phyloP scores from a whole-genome alignment of 2,888 invertebrate genomes.

The Athalia cordata region DNA sequence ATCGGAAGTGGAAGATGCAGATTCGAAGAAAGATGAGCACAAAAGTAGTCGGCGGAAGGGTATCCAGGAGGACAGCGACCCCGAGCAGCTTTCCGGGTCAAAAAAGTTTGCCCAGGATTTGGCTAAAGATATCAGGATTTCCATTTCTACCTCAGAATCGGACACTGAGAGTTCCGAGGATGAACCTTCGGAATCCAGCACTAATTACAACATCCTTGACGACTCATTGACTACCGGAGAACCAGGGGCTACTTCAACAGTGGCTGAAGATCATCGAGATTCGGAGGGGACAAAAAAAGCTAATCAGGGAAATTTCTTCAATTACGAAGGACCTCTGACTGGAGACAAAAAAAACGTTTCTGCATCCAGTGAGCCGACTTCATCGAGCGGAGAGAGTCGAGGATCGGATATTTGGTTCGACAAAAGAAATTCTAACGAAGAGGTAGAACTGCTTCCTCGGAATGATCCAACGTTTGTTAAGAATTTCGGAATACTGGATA shows the following conservation, averaged over 20 bases:
- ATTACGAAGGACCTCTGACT: not conserved
- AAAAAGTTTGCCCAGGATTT: not conserved
- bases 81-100: constrained; percentile 7
- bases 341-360: constrained; percentile 16
- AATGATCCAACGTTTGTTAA: not conserved
- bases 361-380: constrained; percentile 10
- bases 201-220: constrained; percentile 66
- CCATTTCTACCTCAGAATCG: constrained; percentile 66
- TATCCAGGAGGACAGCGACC: constrained; percentile 1
- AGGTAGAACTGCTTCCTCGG: constrained; percentile 12
- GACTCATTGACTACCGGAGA: constrained; percentile 27
- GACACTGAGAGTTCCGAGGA: constrained; percentile 65
- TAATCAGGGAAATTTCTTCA: not conserved
- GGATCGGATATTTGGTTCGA: constrained; percentile 41
- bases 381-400: constrained; percentile 29
- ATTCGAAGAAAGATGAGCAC: constrained; percentile 26
- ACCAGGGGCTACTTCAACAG: not conserved
- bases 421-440: constrained; percentile 39
- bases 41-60: not conserved
- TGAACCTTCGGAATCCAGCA: constrained; percentile 65
- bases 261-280: not conserved
- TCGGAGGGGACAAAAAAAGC: not conserved
- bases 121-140: constrained; percentile 57
- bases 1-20: constrained; percentile 46
- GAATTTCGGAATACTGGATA: too few species aligned